Evolutionary conservation across 2,797 vertebrate species (phyloP), one percentile per base, ranked within the genome.

Genomic region (Sebastes taczanowskii): DNA sequence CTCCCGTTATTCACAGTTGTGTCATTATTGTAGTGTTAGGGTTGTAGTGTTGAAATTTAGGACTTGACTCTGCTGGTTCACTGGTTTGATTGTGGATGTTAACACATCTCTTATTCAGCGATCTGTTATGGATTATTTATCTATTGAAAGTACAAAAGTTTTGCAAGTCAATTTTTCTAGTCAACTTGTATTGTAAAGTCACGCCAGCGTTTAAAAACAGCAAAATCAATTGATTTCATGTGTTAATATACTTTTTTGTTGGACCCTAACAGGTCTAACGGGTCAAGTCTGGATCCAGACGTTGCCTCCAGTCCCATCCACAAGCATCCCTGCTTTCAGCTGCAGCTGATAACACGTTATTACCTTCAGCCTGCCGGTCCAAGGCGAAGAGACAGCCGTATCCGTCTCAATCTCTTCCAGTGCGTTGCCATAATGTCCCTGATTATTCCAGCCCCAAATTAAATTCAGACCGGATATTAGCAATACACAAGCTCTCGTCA

Each of bases 401-500:
- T 97, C 96, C 95, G 90, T 97, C 97, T 98, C 96, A 96, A 96
- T 97, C 96, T 97, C 96, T 96, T 97, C 96, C 97, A 97, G 95
- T 95, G 96, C 27, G 22, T 66, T 95, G 94, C 95, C 94, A 90
- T 98, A 97, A 98, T 97, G 96, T 96, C 95, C 94, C 94, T 97
- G 96, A 98, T 98, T 98, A 97, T 97, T 97, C 97, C 96, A 82
- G 77, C 35, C 96, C 95, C 35, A 97, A 98, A 98, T 98, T 97
- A 96, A 96, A 98, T 98, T 97, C 97, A 95, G 95, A 96, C 96
- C 97, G 97, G 97, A 98, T 98, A 97, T 98, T 97, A 97, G 97
- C 96, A 95, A 96, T 97, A 97, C 97, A 97, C 95, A 96, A 97
- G 97, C 97, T 96, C 96, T 96, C 95, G 95, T 96, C 95, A 96